Base-by-base conservation (phyloP, 2,888 invertebrate species). In the Caenorhabditis afra region DNA sequence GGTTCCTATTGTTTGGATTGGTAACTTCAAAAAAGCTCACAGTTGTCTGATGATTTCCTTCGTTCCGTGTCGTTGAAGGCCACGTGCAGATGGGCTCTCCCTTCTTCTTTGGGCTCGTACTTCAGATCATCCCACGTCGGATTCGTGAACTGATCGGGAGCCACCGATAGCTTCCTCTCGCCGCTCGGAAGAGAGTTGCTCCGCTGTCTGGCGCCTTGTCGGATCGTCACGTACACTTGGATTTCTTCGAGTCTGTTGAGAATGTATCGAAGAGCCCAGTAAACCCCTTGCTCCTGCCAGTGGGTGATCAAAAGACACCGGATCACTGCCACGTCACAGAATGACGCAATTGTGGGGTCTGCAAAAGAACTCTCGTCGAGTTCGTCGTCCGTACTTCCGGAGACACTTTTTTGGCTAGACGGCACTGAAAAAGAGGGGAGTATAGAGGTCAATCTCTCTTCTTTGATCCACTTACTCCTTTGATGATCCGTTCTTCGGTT, bases 251-350 rank as follows among this genome's bases (percentile, higher is more conserved):
- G 86, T 18, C 92, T 73, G 75, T 90, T 87, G 47, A 88, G 79
- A 11, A 90, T 77, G 73, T 94, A 97, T 90, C 95, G 95, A 37
- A 98, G 91, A 14, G 96, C 96, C 99, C 99, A 99, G 91, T 95
- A 95, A 12, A 98, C 94, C 0, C 99, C 99, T 91, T 98, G 97
- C 90, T 98, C 97, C 90, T 95, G 94, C 99, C 99, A 99, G 90
- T 97, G 96, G 0, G 95, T 94, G 78, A 97, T 95, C 90, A 99
- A 97, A 14, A 99, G 93, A 90, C 98, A 97, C 62, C 98, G 93
- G 66, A 99, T 91, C 0, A 98, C 97, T 2, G 97, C 96, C 0
- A 99, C 95, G 91, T 99, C 99, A 68, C 99, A 92, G 91, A 96
- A 97, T 0, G 96, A 97, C 0, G 99, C 99, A n/a, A 84, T 71